Conservation (phyloP, 2,797 vertebrate genomes). For the Tokudaia tokunoshimensis region DNA sequence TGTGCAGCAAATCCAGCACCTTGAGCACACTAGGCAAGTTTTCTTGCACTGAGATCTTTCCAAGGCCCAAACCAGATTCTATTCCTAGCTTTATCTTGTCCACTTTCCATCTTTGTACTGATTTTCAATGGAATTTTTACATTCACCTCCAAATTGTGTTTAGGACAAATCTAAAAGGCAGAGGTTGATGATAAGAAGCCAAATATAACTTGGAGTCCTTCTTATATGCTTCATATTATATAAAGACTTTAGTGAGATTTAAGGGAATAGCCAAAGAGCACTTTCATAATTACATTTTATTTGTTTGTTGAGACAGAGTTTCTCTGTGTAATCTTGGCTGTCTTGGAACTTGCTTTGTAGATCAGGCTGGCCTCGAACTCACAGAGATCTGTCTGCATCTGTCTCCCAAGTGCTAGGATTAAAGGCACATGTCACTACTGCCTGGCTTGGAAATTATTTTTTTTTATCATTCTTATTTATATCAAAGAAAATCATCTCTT, state of each 20-base stretch:
- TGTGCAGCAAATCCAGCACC: not conserved
- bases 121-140: conserved; percentile 23
- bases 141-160: conserved; percentile 40
- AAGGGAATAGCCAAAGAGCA: conserved; percentile 15
- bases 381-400: not conserved
- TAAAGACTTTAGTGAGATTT: conserved; percentile 17
- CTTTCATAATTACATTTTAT: conserved; percentile 30
- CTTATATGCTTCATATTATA: conserved; percentile 38
- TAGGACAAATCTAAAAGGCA: conserved; percentile 55
- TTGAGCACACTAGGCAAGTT: too few relatives aligned
- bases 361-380: not conserved
- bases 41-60: not conserved
- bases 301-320: not conserved
- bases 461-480: not conserved
- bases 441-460: not conserved
- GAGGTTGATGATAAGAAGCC: conserved; percentile 17
- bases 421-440: not conserved
- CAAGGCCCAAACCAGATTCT: not conserved
- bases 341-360: not conserved
- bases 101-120: not conserved
- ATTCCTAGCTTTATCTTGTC: not conserved
- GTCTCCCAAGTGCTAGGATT: not conserved
- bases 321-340: not conserved
- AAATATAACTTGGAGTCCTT: not conserved
- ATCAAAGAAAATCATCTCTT: conserved; percentile 41